Evolutionary conservation across 1,140 invertebrate species (phyloP).

Genomic region (Hesperophylax magnus): DNA sequence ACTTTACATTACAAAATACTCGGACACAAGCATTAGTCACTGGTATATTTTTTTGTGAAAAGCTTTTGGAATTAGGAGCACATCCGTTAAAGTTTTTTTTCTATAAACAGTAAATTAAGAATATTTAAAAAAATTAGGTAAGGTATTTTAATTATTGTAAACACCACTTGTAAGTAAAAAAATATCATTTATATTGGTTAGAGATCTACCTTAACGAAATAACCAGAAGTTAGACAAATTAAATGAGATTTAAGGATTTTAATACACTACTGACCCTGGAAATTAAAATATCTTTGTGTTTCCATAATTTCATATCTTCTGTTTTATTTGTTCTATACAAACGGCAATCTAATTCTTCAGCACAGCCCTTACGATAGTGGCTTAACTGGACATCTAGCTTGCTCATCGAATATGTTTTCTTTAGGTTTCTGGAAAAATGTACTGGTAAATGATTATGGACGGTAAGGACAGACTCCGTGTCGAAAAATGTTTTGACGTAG

Average conservation of each 20-base stretch:
- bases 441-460: slow-evolving; percentile 22
- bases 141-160: too few relatives aligned
- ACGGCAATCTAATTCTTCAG: background rate
- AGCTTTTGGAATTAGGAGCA: too few relatives aligned
- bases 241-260: slow-evolving; percentile 7
- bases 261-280: slow-evolving; percentile 68
- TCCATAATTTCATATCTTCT: slow-evolving; percentile 83
- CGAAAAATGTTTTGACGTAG: slow-evolving; percentile 16
- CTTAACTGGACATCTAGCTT: slow-evolving; percentile 68
- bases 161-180: too few relatives aligned
- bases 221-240: slow-evolving; percentile 54
- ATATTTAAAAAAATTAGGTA: too few relatives aligned
- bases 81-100: background rate
- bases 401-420: slow-evolving; percentile 63
- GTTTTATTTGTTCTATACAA: background rate
- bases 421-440: slow-evolving; percentile 56
- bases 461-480: background rate
- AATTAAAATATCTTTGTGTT: slow-evolving; percentile 84
- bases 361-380: slow-evolving; percentile 70
- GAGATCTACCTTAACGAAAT: too few relatives aligned
- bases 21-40: background rate
- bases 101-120: too few relatives aligned
- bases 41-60: too few relatives aligned
- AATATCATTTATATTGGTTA: too few relatives aligned
- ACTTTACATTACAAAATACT: background rate